Conservation (phyloP, 2,797 vertebrate genomes). For the Lophotriccus pileatus region DNA sequence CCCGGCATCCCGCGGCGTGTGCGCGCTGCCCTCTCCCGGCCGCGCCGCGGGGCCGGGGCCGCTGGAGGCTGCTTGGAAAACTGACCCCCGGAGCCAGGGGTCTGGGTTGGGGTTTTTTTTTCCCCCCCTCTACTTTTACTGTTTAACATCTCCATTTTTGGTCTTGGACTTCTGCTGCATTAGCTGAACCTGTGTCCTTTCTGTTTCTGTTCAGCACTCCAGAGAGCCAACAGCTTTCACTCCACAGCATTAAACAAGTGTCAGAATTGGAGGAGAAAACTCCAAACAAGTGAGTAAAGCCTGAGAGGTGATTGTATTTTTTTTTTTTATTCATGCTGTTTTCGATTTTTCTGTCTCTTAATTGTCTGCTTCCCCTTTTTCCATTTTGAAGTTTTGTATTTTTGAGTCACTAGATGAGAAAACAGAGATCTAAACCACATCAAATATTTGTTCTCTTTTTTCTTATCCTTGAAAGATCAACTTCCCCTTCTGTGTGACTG, state of each 20-base stretch:
- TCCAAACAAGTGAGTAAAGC: slow-evolving; percentile 74
- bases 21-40: slow-evolving; percentile 1
- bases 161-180: background rate
- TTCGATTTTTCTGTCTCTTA: background rate
- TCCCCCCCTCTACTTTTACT: accelerated
- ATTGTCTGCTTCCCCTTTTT: background rate
- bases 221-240: slow-evolving; percentile 66
- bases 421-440: background rate
- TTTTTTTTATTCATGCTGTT: background rate
- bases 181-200: background rate
- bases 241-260: slow-evolving; percentile 45
- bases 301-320: background rate
- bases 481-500: background rate
- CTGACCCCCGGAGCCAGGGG: accelerated
- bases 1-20: background rate
- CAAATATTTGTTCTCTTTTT: background rate
- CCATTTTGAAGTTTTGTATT: background rate
- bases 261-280: slow-evolving; percentile 74
- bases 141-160: accelerated
- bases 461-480: background rate
- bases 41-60: background rate
- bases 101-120: background rate
- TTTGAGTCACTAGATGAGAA: background rate
- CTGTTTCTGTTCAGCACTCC: slow-evolving; percentile 55
- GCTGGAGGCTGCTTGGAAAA: background rate